Base-by-base conservation (phyloP, 2,113 vertebrate species). In the Trinectes maculatus region DNA sequence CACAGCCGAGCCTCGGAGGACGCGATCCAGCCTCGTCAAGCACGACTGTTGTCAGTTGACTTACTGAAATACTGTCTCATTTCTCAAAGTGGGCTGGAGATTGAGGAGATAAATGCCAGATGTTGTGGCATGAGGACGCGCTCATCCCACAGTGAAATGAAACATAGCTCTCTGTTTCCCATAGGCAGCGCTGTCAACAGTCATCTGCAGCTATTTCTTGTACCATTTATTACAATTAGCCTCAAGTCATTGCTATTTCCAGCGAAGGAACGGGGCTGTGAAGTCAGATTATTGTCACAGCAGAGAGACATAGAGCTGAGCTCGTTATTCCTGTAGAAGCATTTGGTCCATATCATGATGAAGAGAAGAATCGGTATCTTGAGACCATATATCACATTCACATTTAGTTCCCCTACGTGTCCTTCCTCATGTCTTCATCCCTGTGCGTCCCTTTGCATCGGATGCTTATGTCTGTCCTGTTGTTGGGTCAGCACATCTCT, bases 401-500 rank as follows among this genome's bases (percentile, higher is more conserved):
- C n/a, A n/a, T n/a, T n/a, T n/a, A n/a, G n/a, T n/a, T n/a, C n/a
- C n/a, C n/a, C n/a, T n/a, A n/a, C 43, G 40, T 21, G 47, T 26
- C 29, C 4, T 28, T 18, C 42, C 56, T 33, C 66, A 28, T 63
- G 65, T 51, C 59, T 74, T 28, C 33, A 36, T 64, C 56, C 9
- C 22, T 77, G 36, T 71, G 65, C 81, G 61, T 64, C 46, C 33
- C 18, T 61, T 44, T 54, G 54, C 21, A 3, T 74, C 57, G 39
- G 81, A 83, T 83, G 60, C 59, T 82, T 85, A 79, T 84, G 71
- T 83, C 51, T 37, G 48, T 25, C 59, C 68, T 19, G 34, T 63
- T 87, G 87, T 86, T 58, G 62, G 78, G 72, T 89, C 87, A 89
- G 84, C 84, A 85, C 39, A 88, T 87, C 74, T 66, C 36, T 24